Evolutionary conservation across 2,797 vertebrate genomes (phyloP).

Genomic region (Neopelma chrysocephalum): DNA sequence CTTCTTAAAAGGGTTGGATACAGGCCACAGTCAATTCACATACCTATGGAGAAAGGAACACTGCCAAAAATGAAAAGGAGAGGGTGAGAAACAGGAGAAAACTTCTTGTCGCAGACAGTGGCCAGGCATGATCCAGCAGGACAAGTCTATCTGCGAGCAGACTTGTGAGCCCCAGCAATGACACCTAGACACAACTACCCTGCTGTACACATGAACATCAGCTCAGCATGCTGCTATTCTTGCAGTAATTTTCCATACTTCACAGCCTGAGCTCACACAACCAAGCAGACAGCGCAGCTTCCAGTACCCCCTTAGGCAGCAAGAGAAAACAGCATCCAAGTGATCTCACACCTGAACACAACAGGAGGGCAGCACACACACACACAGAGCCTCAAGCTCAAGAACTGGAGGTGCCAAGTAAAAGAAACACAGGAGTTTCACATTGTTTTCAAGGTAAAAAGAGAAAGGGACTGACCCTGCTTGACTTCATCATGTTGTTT

Average conservation of each 20-base stretch:
- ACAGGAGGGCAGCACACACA: neutral
- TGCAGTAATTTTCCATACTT: neutral
- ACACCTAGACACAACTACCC: neutral
- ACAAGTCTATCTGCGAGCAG: neutral
- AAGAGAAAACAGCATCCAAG: neutral
- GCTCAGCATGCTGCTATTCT: neutral
- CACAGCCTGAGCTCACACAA: neutral
- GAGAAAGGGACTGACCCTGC: neutral
- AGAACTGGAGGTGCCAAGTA: neutral
- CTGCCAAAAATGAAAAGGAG: neutral
- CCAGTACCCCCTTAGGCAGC: neutral
- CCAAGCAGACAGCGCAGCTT: neutral
- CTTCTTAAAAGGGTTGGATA: neutral
- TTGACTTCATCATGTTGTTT: slow-evolving; percentile 25
- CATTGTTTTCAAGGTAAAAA: slow-evolving; percentile 34
- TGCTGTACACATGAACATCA: neutral
- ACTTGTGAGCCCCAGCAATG: neutral
- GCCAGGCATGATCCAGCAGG: neutral
- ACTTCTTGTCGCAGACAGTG: neutral
- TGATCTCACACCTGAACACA: neutral
- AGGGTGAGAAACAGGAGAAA: neutral
- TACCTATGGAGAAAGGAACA: neutral
- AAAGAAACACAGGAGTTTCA: slow-evolving; percentile 17
- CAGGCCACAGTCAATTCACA: neutral
- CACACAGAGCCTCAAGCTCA: neutral